Evolutionary conservation across 2,888 invertebrate species (phyloP), one percentile per base, ranked within the genome.

Genomic region (Frankliniella intonsa): DNA sequence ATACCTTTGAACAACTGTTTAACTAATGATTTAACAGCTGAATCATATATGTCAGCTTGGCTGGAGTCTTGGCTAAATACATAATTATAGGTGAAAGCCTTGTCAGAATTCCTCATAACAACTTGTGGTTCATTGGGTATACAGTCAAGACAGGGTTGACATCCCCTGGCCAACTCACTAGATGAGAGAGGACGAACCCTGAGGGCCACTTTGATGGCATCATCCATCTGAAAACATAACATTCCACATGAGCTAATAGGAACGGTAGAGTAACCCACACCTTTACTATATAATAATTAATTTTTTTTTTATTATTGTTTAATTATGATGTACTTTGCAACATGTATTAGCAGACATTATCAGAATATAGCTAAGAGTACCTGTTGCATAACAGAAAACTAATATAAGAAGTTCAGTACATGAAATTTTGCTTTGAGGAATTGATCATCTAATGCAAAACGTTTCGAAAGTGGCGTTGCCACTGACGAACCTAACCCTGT

Each of bases 21-120:
- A 38, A 97, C 90, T 84, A 96, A 91, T 19, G 91, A 90, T 84
- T 92, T 90, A 0, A 96, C 93, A 14, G 94, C 92, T 38, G 89
- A 90, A 50, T 92, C 90, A 87, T 96, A 97, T 79, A 97, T 92
- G 69, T 91, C 89, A 80, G 91, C 90, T 85, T 97, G 96, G 0
- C 89, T 89, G 1, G 92, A 90, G n/a, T 90, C 90, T 81, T 92
- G 90, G 49, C 92, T 90, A 85, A 95, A 95, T 0, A 95, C 95
- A 90, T 93, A 92, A 87, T 97, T 97, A 86, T 92, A 97, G 0
- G 95, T 94, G 85, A 95, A 97, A 0, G 92, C 90, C 84, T 94
- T 91, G 81, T 93, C 93, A 0, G 89, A 87, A 14, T 90, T 89
- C 81, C 91, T 90, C 1, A 96, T 90, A 82, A 92, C 89, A 1